phyloP scores from a whole-genome alignment of 2,888 invertebrate genomes.

The Trachelus stipa region DNA sequence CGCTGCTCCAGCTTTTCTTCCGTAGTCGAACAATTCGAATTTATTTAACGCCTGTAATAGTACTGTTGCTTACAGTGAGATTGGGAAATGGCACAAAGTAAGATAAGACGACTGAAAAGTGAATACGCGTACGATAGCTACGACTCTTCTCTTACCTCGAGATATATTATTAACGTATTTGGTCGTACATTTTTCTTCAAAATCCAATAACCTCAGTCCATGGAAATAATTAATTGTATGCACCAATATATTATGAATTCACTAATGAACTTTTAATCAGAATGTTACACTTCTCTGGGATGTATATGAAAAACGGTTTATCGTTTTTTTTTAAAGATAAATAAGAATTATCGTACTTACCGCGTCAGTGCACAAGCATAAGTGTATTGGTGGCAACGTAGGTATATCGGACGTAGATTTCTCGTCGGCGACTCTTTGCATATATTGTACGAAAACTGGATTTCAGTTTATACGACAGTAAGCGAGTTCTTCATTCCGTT shows the following conservation, averaged over 20 bases:
- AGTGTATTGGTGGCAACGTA: background rate
- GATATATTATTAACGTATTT: background rate
- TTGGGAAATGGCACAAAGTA: background rate
- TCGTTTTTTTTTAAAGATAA: background rate
- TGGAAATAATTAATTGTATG: background rate
- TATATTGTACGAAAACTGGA: background rate
- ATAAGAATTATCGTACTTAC: background rate
- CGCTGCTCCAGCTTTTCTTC: background rate
- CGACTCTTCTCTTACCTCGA: background rate
- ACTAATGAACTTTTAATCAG: background rate
- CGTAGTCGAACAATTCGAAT: background rate
- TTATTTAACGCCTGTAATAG: background rate
- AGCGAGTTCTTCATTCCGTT: background rate
- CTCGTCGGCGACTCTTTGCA: background rate
- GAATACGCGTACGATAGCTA: background rate
- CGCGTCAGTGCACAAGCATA: background rate
- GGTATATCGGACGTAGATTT: no score
- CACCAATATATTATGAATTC: background rate
- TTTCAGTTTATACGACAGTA: background rate
- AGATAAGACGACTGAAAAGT: background rate
- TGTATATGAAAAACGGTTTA: background rate
- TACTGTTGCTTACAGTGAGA: background rate
- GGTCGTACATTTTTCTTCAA: background rate
- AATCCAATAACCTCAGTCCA: background rate
- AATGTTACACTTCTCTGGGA: background rate